Evolutionary conservation across 2,113 vertebrate species (phyloP).

Genomic region (Corvus moneduloides): DNA sequence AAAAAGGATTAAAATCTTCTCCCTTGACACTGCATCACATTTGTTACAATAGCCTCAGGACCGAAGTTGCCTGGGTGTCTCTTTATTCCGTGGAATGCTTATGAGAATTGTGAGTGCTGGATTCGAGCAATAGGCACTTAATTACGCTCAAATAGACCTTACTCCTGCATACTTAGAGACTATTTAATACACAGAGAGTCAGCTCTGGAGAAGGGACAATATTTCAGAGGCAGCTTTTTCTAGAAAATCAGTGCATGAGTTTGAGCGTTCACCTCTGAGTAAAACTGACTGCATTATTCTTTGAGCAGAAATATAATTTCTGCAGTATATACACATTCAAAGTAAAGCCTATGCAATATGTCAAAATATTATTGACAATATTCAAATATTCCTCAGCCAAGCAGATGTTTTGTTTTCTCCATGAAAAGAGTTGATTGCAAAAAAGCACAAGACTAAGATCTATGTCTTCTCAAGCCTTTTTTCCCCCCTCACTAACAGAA

Average conservation of each 20-base stretch:
- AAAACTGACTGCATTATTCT: not conserved
- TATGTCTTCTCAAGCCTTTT: not conserved
- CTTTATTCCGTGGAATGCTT: not conserved
- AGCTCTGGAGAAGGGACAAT: not conserved
- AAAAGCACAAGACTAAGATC: not conserved
- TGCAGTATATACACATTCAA: not conserved
- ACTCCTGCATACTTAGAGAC: not conserved
- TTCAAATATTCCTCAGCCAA: not conserved
- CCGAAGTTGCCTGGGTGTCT: accelerated
- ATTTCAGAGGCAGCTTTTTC: not conserved
- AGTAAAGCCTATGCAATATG: not conserved
- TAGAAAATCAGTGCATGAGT: not conserved
- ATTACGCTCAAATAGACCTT: slow-evolving; percentile 4
- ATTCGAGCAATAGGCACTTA: not conserved
- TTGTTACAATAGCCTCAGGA: not conserved
- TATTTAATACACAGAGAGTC: not conserved
- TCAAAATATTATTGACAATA: not conserved
- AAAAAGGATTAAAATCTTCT: not conserved
- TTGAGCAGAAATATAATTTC: not conserved
- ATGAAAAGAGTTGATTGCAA: not conserved
- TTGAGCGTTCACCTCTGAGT: not conserved
- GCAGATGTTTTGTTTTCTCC: not conserved
- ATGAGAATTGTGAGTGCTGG: not conserved
- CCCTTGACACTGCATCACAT: not conserved
- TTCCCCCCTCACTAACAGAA: accelerated